Evolutionary conservation across 2,797 vertebrate genomes (phyloP), one percentile per base, ranked within the genome.

Genomic region (Salmo trutta): DNA sequence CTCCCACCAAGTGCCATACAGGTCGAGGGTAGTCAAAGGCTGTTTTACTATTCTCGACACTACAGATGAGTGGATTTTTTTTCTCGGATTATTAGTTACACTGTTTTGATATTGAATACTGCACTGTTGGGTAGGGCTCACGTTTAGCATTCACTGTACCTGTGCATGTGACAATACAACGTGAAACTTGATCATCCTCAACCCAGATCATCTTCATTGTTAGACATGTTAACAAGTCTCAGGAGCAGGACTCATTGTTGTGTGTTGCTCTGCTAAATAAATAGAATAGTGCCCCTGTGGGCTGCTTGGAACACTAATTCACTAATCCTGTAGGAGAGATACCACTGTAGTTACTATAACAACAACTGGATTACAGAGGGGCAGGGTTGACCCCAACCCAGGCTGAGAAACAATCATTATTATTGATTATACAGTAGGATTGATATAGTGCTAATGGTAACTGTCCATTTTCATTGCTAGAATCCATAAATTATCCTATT

Each of bases 341-440:
- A 29, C 24, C 16, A 31, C 15, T 53, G 24, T 19, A 29, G 29
- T 73, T 62, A 33, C 29, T 6, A 59, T 36, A 59, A 12, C 27
- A 68, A 21, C 17, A 67, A 75, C 24, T 27, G 56, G 73, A 47
- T 74, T 64, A 62, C 27, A 64, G 73, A 14, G 31, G 19, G 31
- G n/a, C 16, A 74, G 17, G 12, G 8, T 19, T n/a, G 15, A 2
- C 7, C 21, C 56, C 7, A n/a, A 59, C 56, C 16, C 56, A 59
- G 16, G 21, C 24, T 65, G 74, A 41, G 21, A 27, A 29, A 67
- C 10, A 12, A 36, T 29, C 12, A 65, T 67, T 19, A 67, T 10
- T 12, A 19, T 65, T n/a, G 36, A 21, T 75, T 19, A 27, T 75
- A 52, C 7, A n/a, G 41, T 71, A 71, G 21, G 59, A 24, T 14